Evolutionary conservation across 1,140 invertebrate species (phyloP).

Genomic region (Conus ventricosus): DNA sequence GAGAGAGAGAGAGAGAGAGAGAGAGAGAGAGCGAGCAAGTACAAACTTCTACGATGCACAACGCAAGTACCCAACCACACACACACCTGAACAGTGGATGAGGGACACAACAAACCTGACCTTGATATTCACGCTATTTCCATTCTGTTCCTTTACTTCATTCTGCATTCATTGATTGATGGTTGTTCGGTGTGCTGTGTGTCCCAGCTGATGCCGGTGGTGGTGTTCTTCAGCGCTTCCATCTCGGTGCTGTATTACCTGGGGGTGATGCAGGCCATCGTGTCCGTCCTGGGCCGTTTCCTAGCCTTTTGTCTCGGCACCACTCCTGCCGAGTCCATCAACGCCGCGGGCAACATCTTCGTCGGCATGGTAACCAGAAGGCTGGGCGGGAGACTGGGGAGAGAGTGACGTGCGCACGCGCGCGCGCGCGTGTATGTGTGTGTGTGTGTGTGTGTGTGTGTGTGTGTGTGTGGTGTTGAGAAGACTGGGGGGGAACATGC

Average conservation of each 20-base stretch:
- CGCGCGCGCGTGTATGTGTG: neutral
- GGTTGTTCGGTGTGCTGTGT: constrained; percentile 42
- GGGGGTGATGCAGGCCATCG: constrained; percentile 70
- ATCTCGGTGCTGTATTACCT: constrained; percentile 70
- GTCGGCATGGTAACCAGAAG: constrained; percentile 63
- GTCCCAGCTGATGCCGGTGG: constrained; percentile 66
- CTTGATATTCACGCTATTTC: no score
- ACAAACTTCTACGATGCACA: no score
- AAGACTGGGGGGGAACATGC: no score
- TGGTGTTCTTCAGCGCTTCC: constrained; percentile 70
- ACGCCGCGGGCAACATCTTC: constrained; percentile 73
- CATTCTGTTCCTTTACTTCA: no score
- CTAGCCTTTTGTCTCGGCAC: constrained; percentile 63
- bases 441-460: neutral
- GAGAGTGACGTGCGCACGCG: neutral
- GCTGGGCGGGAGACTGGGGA: neutral
- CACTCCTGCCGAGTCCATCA: constrained; percentile 69
- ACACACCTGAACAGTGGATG: no score
- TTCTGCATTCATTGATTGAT: no score
- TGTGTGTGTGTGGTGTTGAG: neutral
- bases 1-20: no score
- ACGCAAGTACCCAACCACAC: no score
- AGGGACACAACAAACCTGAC: no score
- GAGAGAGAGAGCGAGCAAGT: no score
- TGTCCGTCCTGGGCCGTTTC: constrained; percentile 61